Base-by-base conservation (phyloP, 2,797 vertebrate species). In the Alosa sapidissima region DNA sequence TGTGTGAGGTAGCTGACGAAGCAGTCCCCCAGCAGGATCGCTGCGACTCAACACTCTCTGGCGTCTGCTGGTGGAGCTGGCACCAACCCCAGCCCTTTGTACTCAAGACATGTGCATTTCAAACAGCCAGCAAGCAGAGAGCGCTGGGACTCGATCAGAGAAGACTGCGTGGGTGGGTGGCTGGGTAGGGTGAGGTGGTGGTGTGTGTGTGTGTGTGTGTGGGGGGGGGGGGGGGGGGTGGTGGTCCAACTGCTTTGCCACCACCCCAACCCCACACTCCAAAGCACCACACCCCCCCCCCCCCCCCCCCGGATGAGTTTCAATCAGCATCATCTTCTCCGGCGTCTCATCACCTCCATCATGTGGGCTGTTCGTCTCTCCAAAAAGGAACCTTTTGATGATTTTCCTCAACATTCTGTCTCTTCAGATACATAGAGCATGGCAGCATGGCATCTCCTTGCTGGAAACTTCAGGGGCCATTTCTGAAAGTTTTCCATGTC, bases 271-370 rank as follows among this genome's bases (percentile, higher is more conserved):
- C 72, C 81, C 75, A 21, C 72, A 41, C 89, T 91, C 92, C 92
- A 92, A 93, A 93, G 91, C 91, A 88, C 90, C 72, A 0, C 16
- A 19, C 36, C 13, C 2, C 83, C 14, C 28, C 47, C 33, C 24
- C 19, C 65, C 21, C 52, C 36, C 13, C 2, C 81, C 55, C 33
- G 85, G 51, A 45, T 72, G 68, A 75, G 58, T 75, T 75, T 75
- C 68, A 75, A 75, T 75, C 68, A 75, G 36, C 13, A 14, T 41
- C 36, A 36, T 41, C 36, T 41, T 45, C 36, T 41, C 36, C 16
- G 14, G 68, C 33, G 68, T 36, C 68, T 75, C 68, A 75, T 75
- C 36, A 45, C 33, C 72, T 45, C 14, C 36, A 45, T 14, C 41
- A 47, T 78, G 36, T 16, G 11, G 14, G 72, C 41, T 41, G 72